A percentile compares a stretch with the other conserved stretches of the same genome.
Evolutionary conservation across 2,888 invertebrate species (phyloP).

Genomic region (Nephrotoma guestfalica): DNA sequence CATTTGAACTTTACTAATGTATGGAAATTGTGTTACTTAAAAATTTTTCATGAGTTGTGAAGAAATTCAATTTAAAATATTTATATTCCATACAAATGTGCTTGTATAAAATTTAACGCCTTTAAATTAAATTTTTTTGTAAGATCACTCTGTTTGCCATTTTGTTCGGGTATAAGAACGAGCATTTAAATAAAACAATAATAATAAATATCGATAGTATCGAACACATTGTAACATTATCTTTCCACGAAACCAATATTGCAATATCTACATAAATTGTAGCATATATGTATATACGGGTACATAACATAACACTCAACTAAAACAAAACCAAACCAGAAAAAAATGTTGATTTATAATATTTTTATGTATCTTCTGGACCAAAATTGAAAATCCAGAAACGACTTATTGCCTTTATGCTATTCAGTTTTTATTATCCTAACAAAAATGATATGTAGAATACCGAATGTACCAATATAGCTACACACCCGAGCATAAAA

Average conservation of each 20-base stretch:
- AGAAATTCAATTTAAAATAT: background rate
- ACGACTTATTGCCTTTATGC: background rate
- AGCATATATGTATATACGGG: background rate
- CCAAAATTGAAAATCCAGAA: background rate
- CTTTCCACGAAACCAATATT: background rate
- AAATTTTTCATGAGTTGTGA: background rate
- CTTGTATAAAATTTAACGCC: background rate
- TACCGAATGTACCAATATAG: background rate
- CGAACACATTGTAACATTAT: background rate
- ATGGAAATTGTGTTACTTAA: background rate
- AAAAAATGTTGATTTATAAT: background rate
- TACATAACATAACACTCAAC: background rate
- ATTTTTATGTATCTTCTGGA: background rate
- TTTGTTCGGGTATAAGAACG: background rate
- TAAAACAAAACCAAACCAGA: background rate
- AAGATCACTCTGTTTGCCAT: background rate
- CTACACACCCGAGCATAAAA: background rate
- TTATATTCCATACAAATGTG: background rate
- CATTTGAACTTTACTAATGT: background rate
- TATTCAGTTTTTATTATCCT: background rate
- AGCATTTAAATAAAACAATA: background rate
- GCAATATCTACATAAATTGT: background rate
- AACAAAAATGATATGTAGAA: background rate
- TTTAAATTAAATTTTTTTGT: background rate
- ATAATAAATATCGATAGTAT: background rate